A percentile compares a stretch with the other conserved stretches of the same genome.
These are phyloP conservation scores for Achroia grisella DNA, from an alignment of 1,140 invertebrate species.

Conservation along the genomic window DNA sequence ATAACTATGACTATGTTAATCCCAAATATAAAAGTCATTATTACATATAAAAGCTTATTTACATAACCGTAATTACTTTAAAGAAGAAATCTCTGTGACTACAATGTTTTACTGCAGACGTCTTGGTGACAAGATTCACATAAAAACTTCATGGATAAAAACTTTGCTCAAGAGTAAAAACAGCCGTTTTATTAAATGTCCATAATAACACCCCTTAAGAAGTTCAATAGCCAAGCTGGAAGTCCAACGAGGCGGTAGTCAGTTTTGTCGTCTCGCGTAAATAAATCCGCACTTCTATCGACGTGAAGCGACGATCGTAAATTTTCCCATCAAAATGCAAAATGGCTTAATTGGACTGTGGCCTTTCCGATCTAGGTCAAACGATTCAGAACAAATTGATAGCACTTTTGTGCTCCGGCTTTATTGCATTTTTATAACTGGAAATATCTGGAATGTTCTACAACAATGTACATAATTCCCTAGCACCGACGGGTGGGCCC, in stretches of 20 bases:
- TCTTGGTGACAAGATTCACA: too few relatives aligned
- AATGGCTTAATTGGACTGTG: slow-evolving; percentile 70
- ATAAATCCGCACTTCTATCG: slow-evolving; percentile 35
- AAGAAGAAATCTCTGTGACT: too few relatives aligned
- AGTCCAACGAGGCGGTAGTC: slow-evolving; percentile 7
- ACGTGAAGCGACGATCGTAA: slow-evolving; percentile 59
- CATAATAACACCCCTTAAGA: neutral
- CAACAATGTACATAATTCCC: neutral
- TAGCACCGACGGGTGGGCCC: slow-evolving; percentile 81
- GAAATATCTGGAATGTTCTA: slow-evolving; percentile 2
- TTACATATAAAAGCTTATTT: too few relatives aligned
- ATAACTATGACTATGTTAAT: too few relatives aligned
- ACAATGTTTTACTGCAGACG: too few relatives aligned
- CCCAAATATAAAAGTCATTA: too few relatives aligned
- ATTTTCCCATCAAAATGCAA: slow-evolving; percentile 70
- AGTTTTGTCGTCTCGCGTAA: slow-evolving; percentile 26
- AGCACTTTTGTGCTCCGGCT: slow-evolving; percentile 42
- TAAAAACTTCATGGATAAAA: too few relatives aligned
- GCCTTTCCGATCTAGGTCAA: slow-evolving; percentile 64
- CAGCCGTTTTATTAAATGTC: too few relatives aligned
- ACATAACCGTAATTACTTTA: too few relatives aligned
- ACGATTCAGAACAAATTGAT: slow-evolving; percentile 66
- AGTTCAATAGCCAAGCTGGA: neutral
- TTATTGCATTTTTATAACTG: slow-evolving; percentile 27
- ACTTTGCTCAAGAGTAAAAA: too few relatives aligned